Evolutionary conservation across 2,888 invertebrate species (phyloP), one percentile per base, ranked within the genome.

Genomic region (Euplexia lucipara): DNA sequence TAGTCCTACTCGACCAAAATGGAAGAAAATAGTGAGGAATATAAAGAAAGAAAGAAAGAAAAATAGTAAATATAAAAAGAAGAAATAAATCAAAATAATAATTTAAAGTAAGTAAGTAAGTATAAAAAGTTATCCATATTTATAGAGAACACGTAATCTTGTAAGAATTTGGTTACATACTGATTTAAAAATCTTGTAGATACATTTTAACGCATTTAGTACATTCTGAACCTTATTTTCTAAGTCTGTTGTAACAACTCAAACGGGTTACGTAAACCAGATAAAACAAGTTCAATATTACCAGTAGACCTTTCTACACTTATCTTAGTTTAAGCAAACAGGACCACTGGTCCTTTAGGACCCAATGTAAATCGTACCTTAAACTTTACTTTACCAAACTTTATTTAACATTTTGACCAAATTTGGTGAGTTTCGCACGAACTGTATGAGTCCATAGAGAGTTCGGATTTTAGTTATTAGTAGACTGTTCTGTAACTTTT

Each of bases 321-420:
- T 37, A 44, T 37, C 10, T 42, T n/a, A 35, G 37, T 20, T 37
- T 20, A 20, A 39, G 8, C 30, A 63, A 49, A 69, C 8, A 73
- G 16, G 42, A 37, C 20, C 48, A 30, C 30, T 49, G n/a, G 30
- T 32, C 66, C 42, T 71, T 18, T n/a, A 37, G 66, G 42, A 45
- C n/a, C 6, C 20, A 49, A 30, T 48, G 20, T 72, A 69, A 72
- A 69, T 65, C 26, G 53, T 39, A 65, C 32, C 65, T 53, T n/a
- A 73, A 66, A 69, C 42, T 73, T 52, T 71, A n/a, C 18, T 18
- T 35, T 22, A n/a, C 0, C 8, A n/a, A 52, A 67, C 3, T 73
- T 54, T 22, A 16, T 65, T 39, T 18, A 34, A 39, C 64, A 68
- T 52, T 68, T 35, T 37, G 52, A 42, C 66, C 53, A n/a, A 53